Evolutionary conservation across 2,797 vertebrate species (phyloP), one percentile per base, ranked within the genome.

Genomic region (Alosa sapidissima): DNA sequence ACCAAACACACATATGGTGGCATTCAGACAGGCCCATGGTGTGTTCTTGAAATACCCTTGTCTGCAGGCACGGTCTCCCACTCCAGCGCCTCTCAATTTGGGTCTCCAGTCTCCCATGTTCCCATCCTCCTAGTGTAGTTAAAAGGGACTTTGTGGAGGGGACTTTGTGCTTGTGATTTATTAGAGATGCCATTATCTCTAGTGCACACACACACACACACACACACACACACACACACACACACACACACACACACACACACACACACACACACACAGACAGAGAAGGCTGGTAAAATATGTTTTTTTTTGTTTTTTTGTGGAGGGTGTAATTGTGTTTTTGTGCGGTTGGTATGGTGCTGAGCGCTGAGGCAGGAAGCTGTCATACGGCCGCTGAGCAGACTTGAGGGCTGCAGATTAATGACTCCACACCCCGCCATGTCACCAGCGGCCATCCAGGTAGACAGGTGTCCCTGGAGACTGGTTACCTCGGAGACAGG

Each of bases 371-470:
- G 62, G 54, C 75, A 72, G 84, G 85, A 84, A 85, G 84, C 84
- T 81, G 84, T 89, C 88, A 88, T 84, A 88, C 83, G 83, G 83
- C 51, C 81, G 62, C 81, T 85, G 72, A 86, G 81, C 86, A 88
- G 86, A 87, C 88, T 89, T 65, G 81, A 84, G 83, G 84, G 65
- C 65, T 72, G 84, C 87, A 83, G 82, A 93, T 92, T 91, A 91
- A 92, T 92, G 90, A 88, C 86, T 90, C 78, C 49, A 24, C 81
- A 88, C 86, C 89, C 90, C 62, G 83, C 86, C 47, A 88, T 84
- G 86, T 86, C 19, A 82, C 90, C 84, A 47, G 84, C 88, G 89
- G 88, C 84, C 88, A 85, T 78, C 86, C 88, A 89, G 84, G 81
- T 82, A 84, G 84, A 89, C 83, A 65, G 85, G 51, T 72, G 24